Evolutionary conservation across 1,140 invertebrate genomes (phyloP), one percentile per base, ranked within the genome.

Genomic region (Maniola jurtina): DNA sequence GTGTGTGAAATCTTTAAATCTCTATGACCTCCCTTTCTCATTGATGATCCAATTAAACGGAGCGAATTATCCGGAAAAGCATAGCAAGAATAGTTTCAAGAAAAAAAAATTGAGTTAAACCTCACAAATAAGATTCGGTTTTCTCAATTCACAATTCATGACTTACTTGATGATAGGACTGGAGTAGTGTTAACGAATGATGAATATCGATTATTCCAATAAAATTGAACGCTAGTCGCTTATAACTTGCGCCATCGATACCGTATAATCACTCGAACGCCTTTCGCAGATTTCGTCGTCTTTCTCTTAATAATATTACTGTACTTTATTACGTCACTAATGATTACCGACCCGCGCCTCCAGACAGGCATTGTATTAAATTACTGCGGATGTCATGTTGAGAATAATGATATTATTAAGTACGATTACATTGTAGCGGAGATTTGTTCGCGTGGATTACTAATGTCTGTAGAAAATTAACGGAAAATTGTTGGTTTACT

Each of bases 261-360:
- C 57, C 58, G 38, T 61, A 70, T 73, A 70, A 73, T 73, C 65
- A 71, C 70, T 64, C 65, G 66, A 74, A 76, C 65, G 70, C 66
- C 66, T 67, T 65, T 59, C 63, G 56, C 68, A 69, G 75, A 75
- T 72, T 79, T 69, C 64, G 62, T 59, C 66, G 71, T 52, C 63
- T 61, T 25, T 25, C 69, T 79, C 64, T 70, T 79, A 77, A 79
- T 77, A 79, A 75, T 73, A 73, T 73, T 72, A 72, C 71, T 68
- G 66, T 75, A 73, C 74, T 77, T 74, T 70, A 76, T 79, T 73
- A 79, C 70, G 58, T 76, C 67, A 73, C 77, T 77, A 79, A 79
- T 77, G 67, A 79, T 75, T 77, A 71, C 73, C 67, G 65, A 70
- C 61, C 63, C 66, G 45, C 69, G 64, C 65, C 45, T 48, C 50